These are phyloP conservation scores for Carassius gibelio DNA, from an alignment of 2,113 vertebrate genomes.

Conservation along the genomic window DNA sequence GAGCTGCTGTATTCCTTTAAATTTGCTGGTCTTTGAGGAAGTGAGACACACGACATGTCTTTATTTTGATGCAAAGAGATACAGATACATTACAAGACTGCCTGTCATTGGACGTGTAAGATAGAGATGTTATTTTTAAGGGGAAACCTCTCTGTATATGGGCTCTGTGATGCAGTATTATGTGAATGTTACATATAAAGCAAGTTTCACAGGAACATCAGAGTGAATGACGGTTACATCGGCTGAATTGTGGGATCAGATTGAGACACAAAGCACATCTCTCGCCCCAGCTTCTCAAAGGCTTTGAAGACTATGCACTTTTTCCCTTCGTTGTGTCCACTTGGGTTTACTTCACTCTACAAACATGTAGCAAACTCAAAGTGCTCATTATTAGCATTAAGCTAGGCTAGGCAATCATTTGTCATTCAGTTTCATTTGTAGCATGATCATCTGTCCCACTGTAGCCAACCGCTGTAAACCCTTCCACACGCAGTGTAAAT, in stretches of 20 bases:
- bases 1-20: constrained; percentile 58
- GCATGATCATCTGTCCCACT: neutral
- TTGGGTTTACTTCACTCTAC: neutral
- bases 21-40: constrained; percentile 61
- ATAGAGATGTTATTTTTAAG: constrained; percentile 17
- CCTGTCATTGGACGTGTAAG: neutral
- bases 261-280: constrained; percentile 60
- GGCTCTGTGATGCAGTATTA: constrained; percentile 6
- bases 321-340: constrained; percentile 40
- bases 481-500: neutral
- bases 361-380: neutral
- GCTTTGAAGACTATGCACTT: constrained; percentile 68
- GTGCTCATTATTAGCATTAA: constrained; percentile 6
- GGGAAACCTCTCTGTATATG: neutral
- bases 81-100: constrained; percentile 17
- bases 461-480: neutral
- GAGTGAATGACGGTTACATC: constrained; percentile 2
- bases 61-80: constrained; percentile 57
- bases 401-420: neutral
- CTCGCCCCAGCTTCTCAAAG: constrained; percentile 53
- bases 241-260: constrained; percentile 3
- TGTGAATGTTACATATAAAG: constrained; percentile 31
- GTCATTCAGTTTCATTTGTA: neutral
- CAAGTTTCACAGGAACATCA: neutral
- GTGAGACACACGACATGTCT: constrained; percentile 41